These are phyloP conservation scores for Syritta pipiens DNA, from an alignment of 2,888 invertebrate species.

Conservation along the genomic window DNA sequence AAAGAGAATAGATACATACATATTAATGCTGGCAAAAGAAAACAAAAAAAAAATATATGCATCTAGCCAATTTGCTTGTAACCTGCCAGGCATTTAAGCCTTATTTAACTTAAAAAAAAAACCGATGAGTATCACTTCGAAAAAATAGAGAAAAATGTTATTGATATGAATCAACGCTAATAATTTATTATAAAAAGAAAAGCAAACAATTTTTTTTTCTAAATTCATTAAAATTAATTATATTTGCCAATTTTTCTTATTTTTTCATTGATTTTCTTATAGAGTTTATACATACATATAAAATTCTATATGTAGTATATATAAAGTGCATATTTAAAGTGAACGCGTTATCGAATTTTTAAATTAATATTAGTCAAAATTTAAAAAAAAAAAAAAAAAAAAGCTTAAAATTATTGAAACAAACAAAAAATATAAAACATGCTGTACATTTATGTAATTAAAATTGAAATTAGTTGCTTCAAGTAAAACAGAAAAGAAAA, in stretches of 20 bases:
- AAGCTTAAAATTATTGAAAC: slow-evolving; percentile 60
- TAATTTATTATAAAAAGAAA: not conserved
- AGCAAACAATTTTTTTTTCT: slow-evolving; percentile 4
- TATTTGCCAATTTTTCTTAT: slow-evolving; percentile 64
- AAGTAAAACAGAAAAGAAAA: slow-evolving; percentile 17
- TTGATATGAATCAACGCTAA: slow-evolving; percentile 11
- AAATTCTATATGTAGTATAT: not conserved
- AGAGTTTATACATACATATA: slow-evolving; percentile 12
- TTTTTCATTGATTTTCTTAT: slow-evolving; percentile 23
- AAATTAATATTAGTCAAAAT: slow-evolving; percentile 59
- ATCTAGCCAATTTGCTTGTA: slow-evolving; percentile 65
- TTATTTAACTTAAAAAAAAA: slow-evolving; percentile 49
- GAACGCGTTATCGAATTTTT: slow-evolving; percentile 67
- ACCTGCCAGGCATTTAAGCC: slow-evolving; percentile 67
- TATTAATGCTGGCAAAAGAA: slow-evolving; percentile 39
- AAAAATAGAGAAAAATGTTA: slow-evolving; percentile 26
- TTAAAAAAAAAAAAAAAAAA: no score
- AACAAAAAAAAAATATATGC: no score
- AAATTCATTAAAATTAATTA: slow-evolving; percentile 30
- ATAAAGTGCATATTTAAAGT: slow-evolving; percentile 26
- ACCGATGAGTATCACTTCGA: slow-evolving; percentile 57
- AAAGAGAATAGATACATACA: not conserved
- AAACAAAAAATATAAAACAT: slow-evolving; percentile 22
- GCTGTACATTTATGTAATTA: slow-evolving; percentile 58
- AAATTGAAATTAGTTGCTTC: slow-evolving; percentile 59